Conservation (phyloP, 2,113 vertebrate genomes). For the Leiothrix lutea region DNA sequence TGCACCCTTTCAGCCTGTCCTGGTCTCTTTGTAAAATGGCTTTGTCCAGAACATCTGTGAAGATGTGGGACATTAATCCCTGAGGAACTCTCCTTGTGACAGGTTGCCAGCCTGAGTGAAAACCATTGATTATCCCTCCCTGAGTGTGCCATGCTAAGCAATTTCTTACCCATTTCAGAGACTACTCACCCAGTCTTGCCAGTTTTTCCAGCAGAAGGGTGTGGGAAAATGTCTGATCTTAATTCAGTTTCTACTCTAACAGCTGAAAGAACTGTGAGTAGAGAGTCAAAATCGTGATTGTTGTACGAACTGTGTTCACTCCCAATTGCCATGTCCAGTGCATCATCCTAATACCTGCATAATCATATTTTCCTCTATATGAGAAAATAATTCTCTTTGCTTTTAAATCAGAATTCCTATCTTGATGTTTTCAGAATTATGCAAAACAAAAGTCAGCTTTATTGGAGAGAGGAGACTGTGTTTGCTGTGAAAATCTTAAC, state of each 20-base stretch:
- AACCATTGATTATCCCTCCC: not conserved
- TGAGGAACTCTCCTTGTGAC: rapidly evolving
- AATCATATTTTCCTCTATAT: not conserved
- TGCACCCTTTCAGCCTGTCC: not conserved
- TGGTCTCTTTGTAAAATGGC: not conserved
- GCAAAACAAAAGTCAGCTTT: not conserved
- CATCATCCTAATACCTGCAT: not conserved
- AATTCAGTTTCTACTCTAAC: not conserved
- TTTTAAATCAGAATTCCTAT: not conserved
- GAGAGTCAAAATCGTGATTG: not conserved
- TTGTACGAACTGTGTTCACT: not conserved
- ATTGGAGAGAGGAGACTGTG: rapidly evolving
- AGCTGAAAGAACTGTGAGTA: not conserved
- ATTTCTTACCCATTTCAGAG: not conserved
- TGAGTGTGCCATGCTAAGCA: not conserved
- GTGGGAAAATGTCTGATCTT: not conserved
- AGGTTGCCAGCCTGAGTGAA: not conserved
- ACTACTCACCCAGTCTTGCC: not conserved
- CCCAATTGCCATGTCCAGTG: not conserved
- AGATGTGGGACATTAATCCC: not conserved
- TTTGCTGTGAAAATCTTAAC: not conserved
- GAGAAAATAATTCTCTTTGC: not conserved
- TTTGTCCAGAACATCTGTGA: not conserved
- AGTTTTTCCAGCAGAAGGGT: not conserved
- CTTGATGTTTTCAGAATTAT: not conserved